phyloP scores from a whole-genome alignment of 1,140 invertebrate genomes.

The Leptopilina boulardi region DNA sequence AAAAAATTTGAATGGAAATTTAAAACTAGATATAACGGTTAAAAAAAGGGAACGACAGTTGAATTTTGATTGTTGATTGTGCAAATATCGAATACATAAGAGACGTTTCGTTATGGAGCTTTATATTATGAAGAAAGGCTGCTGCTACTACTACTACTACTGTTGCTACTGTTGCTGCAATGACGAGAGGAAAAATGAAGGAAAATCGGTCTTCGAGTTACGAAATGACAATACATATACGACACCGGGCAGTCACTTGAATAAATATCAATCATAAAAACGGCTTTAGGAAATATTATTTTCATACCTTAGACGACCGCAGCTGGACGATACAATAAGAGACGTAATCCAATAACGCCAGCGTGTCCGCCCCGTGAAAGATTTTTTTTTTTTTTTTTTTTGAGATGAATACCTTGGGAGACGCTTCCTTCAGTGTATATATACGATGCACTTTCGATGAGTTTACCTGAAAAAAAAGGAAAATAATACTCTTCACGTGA shows the following conservation, averaged over 20 bases:
- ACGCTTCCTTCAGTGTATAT: not conserved
- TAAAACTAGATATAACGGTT: not conserved
- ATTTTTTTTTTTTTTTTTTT: constrained; percentile 23
- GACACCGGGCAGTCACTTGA: constrained; percentile 52
- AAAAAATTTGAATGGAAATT: too few relatives aligned
- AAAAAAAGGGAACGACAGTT: not conserved
- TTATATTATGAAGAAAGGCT: constrained; percentile 42
- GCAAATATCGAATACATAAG: constrained; percentile 46
- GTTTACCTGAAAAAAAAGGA: constrained; percentile 20
- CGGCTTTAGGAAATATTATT: constrained; percentile 58
- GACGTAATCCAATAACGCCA: constrained; percentile 57
- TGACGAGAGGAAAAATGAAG: constrained; percentile 45
- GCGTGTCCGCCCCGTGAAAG: constrained; percentile 46
- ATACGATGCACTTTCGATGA: not conserved
- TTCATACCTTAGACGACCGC: constrained; percentile 47
- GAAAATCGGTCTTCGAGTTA: constrained; percentile 43
- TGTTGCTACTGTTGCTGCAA: too few relatives aligned
- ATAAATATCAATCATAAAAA: constrained; percentile 60
- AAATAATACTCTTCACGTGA: constrained; percentile 26
- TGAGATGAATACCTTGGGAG: constrained; percentile 5
- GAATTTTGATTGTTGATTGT: constrained; percentile 15
- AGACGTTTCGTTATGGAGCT: constrained; percentile 44
- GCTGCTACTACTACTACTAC: too few relatives aligned
- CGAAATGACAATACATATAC: constrained; percentile 44
- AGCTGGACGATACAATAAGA: constrained; percentile 50